A percentile compares a stretch with the other conserved stretches of the same genome.
These are phyloP conservation scores for Oncorhynchus kisutch DNA, from an alignment of 2,113 vertebrate species.

Conservation along the genomic window DNA sequence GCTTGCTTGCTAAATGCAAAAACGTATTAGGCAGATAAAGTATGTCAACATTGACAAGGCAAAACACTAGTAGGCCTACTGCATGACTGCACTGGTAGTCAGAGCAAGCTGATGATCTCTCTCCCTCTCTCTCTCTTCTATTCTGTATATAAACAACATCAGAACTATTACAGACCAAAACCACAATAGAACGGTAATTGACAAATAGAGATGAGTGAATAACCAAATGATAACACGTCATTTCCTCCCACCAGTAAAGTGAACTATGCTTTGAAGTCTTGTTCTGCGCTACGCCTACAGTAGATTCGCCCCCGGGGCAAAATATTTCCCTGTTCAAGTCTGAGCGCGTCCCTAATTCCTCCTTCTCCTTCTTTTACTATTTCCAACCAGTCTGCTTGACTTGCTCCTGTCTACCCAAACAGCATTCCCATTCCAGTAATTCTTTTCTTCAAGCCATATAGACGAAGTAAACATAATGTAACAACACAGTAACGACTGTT, in stretches of 20 bases:
- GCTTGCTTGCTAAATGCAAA: too few species aligned
- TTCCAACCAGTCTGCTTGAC: constrained; percentile 9
- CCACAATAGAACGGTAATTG: too few species aligned
- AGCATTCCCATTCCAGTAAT: background rate
- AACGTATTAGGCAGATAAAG: too few species aligned
- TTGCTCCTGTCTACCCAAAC: constrained; percentile 8
- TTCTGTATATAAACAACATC: background rate
- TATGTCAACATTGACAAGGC: too few species aligned
- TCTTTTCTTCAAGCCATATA: background rate
- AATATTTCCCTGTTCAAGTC: constrained; percentile 66
- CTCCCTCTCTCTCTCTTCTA: too few species aligned
- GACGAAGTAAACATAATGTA: constrained; percentile 9
- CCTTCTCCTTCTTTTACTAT: background rate
- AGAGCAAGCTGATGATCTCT: too few species aligned
- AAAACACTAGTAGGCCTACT: too few species aligned
- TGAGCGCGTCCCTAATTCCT: constrained; percentile 43
- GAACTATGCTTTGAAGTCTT: background rate
- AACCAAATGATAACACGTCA: background rate
- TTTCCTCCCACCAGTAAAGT: background rate
- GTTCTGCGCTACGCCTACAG: background rate
- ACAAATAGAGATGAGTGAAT: too few species aligned
- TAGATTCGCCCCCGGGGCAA: constrained; percentile 39
- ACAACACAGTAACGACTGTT: background rate
- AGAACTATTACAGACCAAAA: background rate
- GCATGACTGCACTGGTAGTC: too few species aligned